Evolutionary conservation across 2,113 vertebrate genomes (phyloP).

Genomic region (Ardeotis arabs): DNA sequence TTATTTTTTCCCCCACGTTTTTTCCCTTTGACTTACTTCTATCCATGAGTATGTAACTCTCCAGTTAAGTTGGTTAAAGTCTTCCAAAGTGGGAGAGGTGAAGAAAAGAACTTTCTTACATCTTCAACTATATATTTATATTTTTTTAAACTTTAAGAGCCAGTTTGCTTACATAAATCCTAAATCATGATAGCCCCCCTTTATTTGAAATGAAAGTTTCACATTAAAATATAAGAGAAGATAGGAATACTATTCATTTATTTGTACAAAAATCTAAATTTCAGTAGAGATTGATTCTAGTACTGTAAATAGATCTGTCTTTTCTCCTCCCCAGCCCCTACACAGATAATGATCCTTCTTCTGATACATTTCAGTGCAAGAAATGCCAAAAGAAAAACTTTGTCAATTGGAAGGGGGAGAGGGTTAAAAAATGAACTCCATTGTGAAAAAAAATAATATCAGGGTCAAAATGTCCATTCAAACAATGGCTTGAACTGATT

Average conservation of each 20-base stretch:
- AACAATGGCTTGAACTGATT: not conserved
- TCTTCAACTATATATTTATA: not conserved
- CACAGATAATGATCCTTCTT: not conserved
- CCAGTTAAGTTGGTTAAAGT: not conserved
- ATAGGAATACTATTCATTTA: not conserved
- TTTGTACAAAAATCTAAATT: not conserved
- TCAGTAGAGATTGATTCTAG: not conserved
- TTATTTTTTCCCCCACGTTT: not conserved
- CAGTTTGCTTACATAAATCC: not conserved
- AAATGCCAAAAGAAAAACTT: not conserved
- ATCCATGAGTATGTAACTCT: not conserved
- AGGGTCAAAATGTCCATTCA: not conserved
- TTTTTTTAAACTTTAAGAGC: not conserved
- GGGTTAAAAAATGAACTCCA: not conserved
- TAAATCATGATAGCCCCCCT: not conserved
- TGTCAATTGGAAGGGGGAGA: not conserved
- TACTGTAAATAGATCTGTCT: not conserved
- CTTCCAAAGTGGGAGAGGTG: not conserved
- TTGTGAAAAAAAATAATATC: not conserved
- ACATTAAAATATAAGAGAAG: not conserved
- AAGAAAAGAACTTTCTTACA: not conserved
- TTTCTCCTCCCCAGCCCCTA: not conserved
- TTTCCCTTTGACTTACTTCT: not conserved
- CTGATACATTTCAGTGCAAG: not conserved
- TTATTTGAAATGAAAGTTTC: not conserved